Percentiles rank a stretch among this genome's conserved stretches.
phyloP scores from a whole-genome alignment of 1,140 invertebrate species.

The Danaus plexippus region DNA sequence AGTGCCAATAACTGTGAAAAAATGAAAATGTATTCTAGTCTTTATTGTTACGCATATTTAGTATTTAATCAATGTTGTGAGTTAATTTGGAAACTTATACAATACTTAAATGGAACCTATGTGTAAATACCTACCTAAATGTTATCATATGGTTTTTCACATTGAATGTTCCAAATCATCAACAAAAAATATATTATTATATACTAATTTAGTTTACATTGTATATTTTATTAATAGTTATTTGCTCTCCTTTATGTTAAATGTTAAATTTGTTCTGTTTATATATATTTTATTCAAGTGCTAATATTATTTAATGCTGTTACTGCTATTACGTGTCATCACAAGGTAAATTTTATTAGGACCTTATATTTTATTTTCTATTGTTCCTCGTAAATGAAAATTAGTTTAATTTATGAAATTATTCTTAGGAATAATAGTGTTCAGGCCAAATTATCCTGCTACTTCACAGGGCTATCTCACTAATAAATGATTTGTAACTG shows the following conservation, averaged over 20 bases:
- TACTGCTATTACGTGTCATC: no score
- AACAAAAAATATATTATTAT: slow-evolving; percentile 20
- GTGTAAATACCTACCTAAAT: slow-evolving; percentile 35
- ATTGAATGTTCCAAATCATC: slow-evolving; percentile 29
- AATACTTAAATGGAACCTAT: slow-evolving; percentile 40
- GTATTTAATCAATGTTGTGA: slow-evolving; percentile 67
- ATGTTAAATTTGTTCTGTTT: neutral
- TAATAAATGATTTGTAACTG: no score
- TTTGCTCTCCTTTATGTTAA: slow-evolving; percentile 5
- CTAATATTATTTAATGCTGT: no score
- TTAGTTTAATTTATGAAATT: slow-evolving; percentile 16
- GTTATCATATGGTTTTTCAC: slow-evolving; percentile 43
- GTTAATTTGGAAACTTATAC: slow-evolving; percentile 59
- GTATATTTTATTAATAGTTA: slow-evolving; percentile 14
- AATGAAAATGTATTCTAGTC: slow-evolving; percentile 68
- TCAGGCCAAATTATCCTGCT: no score
- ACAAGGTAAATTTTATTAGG: no score
- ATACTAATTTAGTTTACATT: slow-evolving; percentile 15
- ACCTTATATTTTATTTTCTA: no score
- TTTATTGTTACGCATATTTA: slow-evolving; percentile 70
- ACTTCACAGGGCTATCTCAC: no score
- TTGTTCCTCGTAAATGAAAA: slow-evolving; percentile 6
- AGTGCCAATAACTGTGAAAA: slow-evolving; percentile 70
- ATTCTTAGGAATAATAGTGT: neutral
- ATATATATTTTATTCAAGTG: slow-evolving; percentile 2